Base-by-base conservation (phyloP, 2,113 vertebrate genomes). In the Crotalus horridus region DNA sequence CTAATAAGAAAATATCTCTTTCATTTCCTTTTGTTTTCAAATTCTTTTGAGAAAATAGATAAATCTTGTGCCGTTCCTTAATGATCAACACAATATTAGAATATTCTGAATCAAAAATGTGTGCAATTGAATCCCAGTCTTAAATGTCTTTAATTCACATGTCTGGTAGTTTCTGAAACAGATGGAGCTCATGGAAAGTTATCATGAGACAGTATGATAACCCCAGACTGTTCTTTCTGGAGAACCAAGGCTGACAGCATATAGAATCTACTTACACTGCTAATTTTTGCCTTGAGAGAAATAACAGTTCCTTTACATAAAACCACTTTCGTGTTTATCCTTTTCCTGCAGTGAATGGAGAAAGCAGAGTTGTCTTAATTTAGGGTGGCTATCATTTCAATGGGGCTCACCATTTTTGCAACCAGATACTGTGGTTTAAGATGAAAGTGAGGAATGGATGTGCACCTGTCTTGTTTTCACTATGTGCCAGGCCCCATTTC, bases 81-180 rank as follows among this genome's bases (percentile, higher is more conserved):
- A 85, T 20, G 91, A 0, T 91, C 46, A 85, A 46, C 6, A 0
- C 6, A 0, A n/a, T 0, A 0, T 0, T 90, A 33, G 33, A 51
- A 0, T 6, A 0, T 87, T 26, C 24, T 91, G 85, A 86, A 91
- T 74, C 17, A 39, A 89, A 59, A 53, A 61, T 61, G 39, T 29
- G n/a, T 7, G 0, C 0, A 0, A 0, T 17, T 0, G 23, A 0
- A 88, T 0, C 56, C 4, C n/a, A 8, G 0, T 64, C 51, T 2
- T 61, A 43, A 51, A n/a, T 12, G 90, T 9, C 7, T 55, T 13
- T 26, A 1, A n/a, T 3, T 58, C 1, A 2, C 20, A 1, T 0
- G 4, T 1, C 58, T 2, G 29, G 3, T 0, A 43, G 74, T 43
- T 12, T 0, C 26, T 26, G 1, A 69, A 51, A 1, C 39, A 43